Conservation (phyloP, 1,140 invertebrate species). For the Lordiphosa mommai region DNA sequence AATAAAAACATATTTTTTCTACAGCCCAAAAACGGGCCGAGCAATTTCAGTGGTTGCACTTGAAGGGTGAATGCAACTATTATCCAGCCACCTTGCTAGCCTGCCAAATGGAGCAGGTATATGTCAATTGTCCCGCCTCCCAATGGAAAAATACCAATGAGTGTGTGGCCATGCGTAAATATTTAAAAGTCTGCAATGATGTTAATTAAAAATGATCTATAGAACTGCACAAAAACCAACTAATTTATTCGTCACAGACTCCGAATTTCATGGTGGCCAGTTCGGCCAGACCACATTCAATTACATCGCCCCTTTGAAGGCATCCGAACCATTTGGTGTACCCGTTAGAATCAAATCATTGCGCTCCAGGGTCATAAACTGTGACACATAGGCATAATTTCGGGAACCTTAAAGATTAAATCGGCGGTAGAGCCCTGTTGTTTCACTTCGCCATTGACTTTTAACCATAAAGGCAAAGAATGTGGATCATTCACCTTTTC, state of each 20-base stretch:
- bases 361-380: constrained; percentile 87
- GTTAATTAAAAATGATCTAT: constrained; percentile 4
- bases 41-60: constrained; percentile 43
- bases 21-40: constrained; percentile 30
- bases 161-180: constrained; percentile 46
- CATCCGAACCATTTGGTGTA: constrained; percentile 86
- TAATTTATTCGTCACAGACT: constrained; percentile 64
- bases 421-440: constrained; percentile 85
- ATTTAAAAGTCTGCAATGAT: constrained; percentile 34
- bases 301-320: constrained; percentile 85
- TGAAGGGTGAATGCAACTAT: constrained; percentile 44
- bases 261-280: constrained; percentile 82
- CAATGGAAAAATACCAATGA: constrained; percentile 48
- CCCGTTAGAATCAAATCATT: constrained; percentile 90
- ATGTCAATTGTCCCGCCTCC: constrained; percentile 39
- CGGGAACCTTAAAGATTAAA: constrained; percentile 86
- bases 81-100: constrained; percentile 40
- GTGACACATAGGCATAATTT: constrained; percentile 85
- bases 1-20: no score
- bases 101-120: constrained; percentile 51
- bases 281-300: constrained; percentile 85
- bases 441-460: constrained; percentile 82
- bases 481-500: constrained; percentile 84
- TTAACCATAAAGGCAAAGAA: constrained; percentile 84
- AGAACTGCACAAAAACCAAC: background rate